Evolutionary conservation across 35 echinoderm and acorn worm genomes (phyloP), one percentile per base, ranked within the genome.

Genomic region (Patiria miniata): DNA sequence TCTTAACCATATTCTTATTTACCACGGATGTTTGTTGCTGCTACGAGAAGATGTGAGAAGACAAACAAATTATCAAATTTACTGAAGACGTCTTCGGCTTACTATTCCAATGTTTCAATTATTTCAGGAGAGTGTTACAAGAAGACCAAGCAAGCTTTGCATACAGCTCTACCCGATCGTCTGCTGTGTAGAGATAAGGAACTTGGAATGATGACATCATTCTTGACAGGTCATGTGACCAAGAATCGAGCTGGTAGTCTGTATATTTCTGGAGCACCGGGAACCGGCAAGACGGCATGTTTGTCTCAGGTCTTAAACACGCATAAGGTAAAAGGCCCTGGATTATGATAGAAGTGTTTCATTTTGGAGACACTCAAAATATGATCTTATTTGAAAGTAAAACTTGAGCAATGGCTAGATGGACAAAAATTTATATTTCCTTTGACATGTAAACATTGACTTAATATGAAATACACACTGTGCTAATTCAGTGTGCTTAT

Each of bases 211-310:
- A 92, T 99, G 21, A 77, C 83, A 14, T 69, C 73, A 30, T 99
- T 99, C 87, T 73, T 99, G 19, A 82, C 86, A 7, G 39, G 81
- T 40, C 96, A 99, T 78, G 53, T 99, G 21, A n/a, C 81, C 1
- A 78, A 82, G 40, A 81, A 86, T 60, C 91, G 90, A 59, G 86
- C 96, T 17, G 96, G 93, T 4, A 99, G 96, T 84, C 40, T 99
- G 40, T 99, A 99, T 40, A 92, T 99, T 12, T 99, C 96, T 12
- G 96, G 96, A 37, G 96, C 96, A 26, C 96, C 96, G 14, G 96
- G 96, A 0, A 99, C 96, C 18, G 96, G 96, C 1, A 99, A 99
- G 83, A 99, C 96, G 0, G 96, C 96, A 15, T 94, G 92, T 33
- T 22, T 99, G 50, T 91, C 86, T 26, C 78, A 93, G 50, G 89